Evolutionary conservation across 1,140 invertebrate species (phyloP), one percentile per base, ranked within the genome.

Genomic region (Musca vetustissima): DNA sequence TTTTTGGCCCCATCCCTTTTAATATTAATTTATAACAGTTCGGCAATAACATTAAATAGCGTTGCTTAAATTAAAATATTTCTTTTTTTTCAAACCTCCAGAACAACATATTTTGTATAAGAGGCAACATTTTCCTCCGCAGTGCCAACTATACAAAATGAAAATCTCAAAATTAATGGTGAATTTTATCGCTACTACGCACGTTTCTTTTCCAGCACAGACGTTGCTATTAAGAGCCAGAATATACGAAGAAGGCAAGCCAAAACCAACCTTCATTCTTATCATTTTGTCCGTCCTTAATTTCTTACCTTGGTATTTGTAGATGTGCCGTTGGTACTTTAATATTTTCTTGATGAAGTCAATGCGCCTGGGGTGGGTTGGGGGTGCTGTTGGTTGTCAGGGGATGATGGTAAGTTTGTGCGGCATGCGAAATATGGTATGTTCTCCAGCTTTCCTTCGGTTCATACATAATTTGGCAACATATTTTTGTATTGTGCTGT

Each of bases 81-180:
- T n/a, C n/a, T n/a, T n/a, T n/a, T 28, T 28, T 28, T 28, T 8
- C 28, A 28, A 3, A 28, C 8, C 28, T 28, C 3, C 28, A 28
- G 28, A 28, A 28, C 3, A n/a, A n/a, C n/a, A n/a, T n/a, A 28
- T 28, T 28, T 28, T 28, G 28, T 28, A 28, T 28, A 28, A 3
- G 28, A 28, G 8, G 28, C 3, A 28, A 28, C 28, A 28, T 28
- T 28, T 28, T 28, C 28, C n/a, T n/a, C n/a, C n/a, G n/a, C n/a
- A 28, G 8, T 28, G 3, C 28, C 6, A 43, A 43, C 36, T 43
- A 66, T 69, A 68, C 28, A 1, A 15, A 57, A 57, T 15, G 36
- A 59, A 32, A 79, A 78, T 76, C 74, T 78, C 70, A 74, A 78
- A 73, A 75, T 78, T 80, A 78, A 80, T 80, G 78, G 77, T 78